These are phyloP conservation scores for Peromyscus eremicus DNA, from an alignment of 2,797 vertebrate species.

Conservation along the genomic window DNA sequence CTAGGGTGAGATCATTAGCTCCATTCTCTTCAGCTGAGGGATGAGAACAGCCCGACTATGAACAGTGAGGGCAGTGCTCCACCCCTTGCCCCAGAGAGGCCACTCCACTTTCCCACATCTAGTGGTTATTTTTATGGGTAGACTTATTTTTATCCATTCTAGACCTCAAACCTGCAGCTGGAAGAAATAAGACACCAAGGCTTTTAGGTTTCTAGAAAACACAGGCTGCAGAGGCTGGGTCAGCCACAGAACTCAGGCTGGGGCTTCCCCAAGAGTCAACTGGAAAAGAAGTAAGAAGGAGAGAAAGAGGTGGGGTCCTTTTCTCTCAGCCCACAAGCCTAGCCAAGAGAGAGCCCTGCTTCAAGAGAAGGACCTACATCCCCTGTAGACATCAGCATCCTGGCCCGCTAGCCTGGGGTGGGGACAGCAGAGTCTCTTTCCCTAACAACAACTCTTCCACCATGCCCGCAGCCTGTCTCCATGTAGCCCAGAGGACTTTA, in stretches of 20 bases:
- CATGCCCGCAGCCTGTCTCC: neutral
- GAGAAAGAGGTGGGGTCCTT: neutral
- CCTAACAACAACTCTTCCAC: neutral
- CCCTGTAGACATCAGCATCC: neutral
- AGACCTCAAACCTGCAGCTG: conserved; percentile 29
- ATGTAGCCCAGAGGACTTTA: neutral
- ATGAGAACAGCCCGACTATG: neutral
- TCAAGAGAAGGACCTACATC: neutral
- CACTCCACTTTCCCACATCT: conserved; percentile 66
- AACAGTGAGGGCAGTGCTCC: neutral
- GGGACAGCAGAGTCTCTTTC: neutral
- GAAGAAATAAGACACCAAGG: conserved; percentile 39
- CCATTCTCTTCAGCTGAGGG: neutral
- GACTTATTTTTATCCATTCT: conserved; percentile 73
- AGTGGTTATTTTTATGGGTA: conserved; percentile 67
- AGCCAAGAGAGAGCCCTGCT: neutral
- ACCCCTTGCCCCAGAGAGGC: neutral
- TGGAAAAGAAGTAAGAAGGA: neutral
- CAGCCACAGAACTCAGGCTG: no score
- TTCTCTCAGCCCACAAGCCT: neutral
- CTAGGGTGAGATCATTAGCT: neutral
- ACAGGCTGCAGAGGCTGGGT: neutral
- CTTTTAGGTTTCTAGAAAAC: conserved; percentile 36
- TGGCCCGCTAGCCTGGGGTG: neutral
- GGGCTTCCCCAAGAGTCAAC: neutral